Evolutionary conservation across 1,140 invertebrate genomes (phyloP).

Genomic region (Bemisia tabaci): DNA sequence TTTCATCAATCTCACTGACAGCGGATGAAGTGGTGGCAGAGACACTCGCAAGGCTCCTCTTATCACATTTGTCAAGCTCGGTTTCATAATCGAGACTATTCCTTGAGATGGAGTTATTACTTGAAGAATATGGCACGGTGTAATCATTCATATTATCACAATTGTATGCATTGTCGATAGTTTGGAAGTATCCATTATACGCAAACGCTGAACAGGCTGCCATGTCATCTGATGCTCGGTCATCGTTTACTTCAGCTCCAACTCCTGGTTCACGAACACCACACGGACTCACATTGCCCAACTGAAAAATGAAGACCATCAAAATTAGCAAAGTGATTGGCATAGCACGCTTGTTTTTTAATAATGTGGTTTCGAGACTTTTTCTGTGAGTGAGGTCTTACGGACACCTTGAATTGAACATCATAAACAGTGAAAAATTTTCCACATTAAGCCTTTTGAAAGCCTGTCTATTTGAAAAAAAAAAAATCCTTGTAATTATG

Average conservation of each 20-base stretch:
- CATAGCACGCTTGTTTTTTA: too few species aligned
- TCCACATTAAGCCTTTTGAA: too few species aligned
- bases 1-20: conserved; percentile 23
- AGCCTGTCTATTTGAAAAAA: too few species aligned
- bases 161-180: background rate
- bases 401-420: too few species aligned
- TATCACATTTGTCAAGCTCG: conserved; percentile 24
- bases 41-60: conserved; percentile 23
- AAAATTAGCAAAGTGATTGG: too few species aligned
- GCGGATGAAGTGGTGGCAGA: conserved; percentile 23
- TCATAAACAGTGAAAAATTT: too few species aligned
- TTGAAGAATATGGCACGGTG: background rate
- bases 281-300: conserved; percentile 23
- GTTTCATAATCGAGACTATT: conserved; percentile 20
- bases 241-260: conserved; percentile 54
- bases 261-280: conserved; percentile 77
- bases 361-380: too few species aligned
- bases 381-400: too few species aligned
- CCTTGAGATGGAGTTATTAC: background rate
- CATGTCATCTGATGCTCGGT: background rate
- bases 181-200: background rate
- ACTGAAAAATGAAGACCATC: conserved; percentile 12
- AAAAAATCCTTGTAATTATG: too few species aligned
- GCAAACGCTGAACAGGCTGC: background rate
- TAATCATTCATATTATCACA: background rate